phyloP scores from a whole-genome alignment of 2,113 vertebrate species.

The Buteo buteo region DNA sequence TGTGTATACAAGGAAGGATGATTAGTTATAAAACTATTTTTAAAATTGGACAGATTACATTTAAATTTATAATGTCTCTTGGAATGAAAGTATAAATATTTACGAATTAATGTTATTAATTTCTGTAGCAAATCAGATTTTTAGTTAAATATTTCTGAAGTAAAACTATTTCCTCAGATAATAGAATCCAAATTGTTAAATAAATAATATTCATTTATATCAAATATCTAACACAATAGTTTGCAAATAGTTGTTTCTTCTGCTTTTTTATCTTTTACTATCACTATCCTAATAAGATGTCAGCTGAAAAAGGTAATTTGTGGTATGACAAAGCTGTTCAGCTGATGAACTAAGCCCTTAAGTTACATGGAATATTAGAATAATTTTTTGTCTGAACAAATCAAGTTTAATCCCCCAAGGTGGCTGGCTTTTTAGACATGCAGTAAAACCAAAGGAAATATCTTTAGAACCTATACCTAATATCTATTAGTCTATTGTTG shows the following conservation, averaged over 20 bases:
- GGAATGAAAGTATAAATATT: conserved; percentile 18
- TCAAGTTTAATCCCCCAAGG: background rate
- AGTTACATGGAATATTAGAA: background rate
- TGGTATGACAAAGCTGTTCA: background rate
- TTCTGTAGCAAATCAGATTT: background rate
- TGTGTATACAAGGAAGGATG: background rate
- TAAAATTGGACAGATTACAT: background rate
- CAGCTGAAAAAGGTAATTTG: background rate
- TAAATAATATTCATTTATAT: background rate
- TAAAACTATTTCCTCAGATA: background rate
- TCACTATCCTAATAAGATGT: background rate
- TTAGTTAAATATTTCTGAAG: background rate
- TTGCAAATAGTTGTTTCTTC: background rate
- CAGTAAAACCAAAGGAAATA: background rate
- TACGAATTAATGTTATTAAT: background rate
- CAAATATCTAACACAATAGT: background rate
- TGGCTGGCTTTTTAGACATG: background rate
- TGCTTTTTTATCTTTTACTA: background rate
- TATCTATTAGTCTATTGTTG: background rate
- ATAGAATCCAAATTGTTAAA: background rate
- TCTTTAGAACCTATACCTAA: background rate
- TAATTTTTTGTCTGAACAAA: background rate
- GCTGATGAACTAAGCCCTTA: background rate
- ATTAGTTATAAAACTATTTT: background rate
- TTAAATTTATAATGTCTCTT: conserved; percentile 1